Evolutionary conservation across 2,888 invertebrate species (phyloP).

Genomic region (Yponomeuta sedellus): DNA sequence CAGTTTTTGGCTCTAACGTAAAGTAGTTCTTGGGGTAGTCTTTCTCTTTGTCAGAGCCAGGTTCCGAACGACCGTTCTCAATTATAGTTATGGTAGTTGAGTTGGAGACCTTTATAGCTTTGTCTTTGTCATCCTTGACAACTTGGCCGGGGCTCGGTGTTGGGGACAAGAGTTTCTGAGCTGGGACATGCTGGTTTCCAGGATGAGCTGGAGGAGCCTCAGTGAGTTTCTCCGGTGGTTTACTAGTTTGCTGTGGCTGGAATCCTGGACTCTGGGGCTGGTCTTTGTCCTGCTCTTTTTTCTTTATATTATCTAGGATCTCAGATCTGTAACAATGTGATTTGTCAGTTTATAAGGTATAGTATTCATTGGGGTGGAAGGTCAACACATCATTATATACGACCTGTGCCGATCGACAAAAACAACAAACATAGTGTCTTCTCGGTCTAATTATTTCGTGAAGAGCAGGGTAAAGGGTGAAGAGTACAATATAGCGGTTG

Average conservation of each 20-base stretch:
- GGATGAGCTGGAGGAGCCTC: constrained; percentile 40
- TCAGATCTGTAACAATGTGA: constrained; percentile 71
- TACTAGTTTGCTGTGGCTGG: constrained; percentile 40
- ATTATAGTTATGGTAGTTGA: constrained; percentile 67
- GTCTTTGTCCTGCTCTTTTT: constrained; percentile 63
- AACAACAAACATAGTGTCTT: no score
- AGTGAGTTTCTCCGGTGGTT: constrained; percentile 32
- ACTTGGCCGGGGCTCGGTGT: constrained; percentile 43
- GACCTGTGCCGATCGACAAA: no score
- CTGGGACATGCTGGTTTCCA: constrained; percentile 57
- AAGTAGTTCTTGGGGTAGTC: constrained; percentile 66
- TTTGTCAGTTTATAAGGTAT: not conserved
- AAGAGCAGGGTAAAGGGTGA: no score
- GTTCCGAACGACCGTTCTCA: constrained; percentile 42
- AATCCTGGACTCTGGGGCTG: constrained; percentile 46
- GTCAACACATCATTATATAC: no score
- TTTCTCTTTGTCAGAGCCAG: constrained; percentile 60
- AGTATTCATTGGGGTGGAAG: no score
- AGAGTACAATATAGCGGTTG: no score
- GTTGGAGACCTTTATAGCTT: constrained; percentile 61
- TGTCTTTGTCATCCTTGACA: constrained; percentile 63
- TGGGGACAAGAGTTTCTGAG: constrained; percentile 56
- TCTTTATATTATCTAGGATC: constrained; percentile 77
- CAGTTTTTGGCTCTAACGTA: constrained; percentile 61
- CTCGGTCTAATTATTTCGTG: no score